These are phyloP conservation scores for Pseudomyrmex concolor DNA, from an alignment of 1,140 invertebrate species.

Conservation along the genomic window DNA sequence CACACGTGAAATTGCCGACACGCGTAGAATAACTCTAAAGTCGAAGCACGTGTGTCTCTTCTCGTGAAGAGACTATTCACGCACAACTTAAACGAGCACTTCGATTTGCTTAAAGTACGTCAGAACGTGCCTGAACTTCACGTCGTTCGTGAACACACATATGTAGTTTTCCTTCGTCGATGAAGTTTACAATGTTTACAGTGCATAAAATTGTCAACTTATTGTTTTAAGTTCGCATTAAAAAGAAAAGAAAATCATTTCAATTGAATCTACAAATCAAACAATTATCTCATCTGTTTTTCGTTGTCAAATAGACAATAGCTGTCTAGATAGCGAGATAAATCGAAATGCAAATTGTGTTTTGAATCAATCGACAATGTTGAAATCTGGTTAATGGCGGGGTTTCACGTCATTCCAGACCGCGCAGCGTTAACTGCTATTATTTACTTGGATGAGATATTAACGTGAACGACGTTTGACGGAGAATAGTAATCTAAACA, in stretches of 20 bases:
- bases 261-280: neutral
- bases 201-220: neutral
- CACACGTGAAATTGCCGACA: slow-evolving; percentile 36
- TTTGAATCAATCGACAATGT: slow-evolving; percentile 22
- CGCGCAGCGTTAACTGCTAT: slow-evolving; percentile 54
- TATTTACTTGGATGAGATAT: slow-evolving; percentile 72
- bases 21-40: slow-evolving; percentile 42
- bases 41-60: slow-evolving; percentile 44
- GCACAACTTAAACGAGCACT: slow-evolving; percentile 40
- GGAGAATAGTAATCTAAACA: slow-evolving; percentile 61
- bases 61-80: slow-evolving; percentile 9
- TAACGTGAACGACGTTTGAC: slow-evolving; percentile 67
- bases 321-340: slow-evolving; percentile 19
- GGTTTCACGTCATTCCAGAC: slow-evolving; percentile 11
- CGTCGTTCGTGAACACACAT: neutral
- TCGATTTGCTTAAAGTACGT: slow-evolving; percentile 44
- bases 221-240: neutral
- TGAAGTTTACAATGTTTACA: too few species aligned
- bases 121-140: slow-evolving; percentile 49
- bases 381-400: slow-evolving; percentile 58
- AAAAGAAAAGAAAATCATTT: neutral
- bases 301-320: neutral
- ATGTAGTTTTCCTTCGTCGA: neutral
- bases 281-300: slow-evolving; percentile 5
- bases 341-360: slow-evolving; percentile 37